phyloP scores from a whole-genome alignment of 1,140 invertebrate species.

The Aphelinus certus region DNA sequence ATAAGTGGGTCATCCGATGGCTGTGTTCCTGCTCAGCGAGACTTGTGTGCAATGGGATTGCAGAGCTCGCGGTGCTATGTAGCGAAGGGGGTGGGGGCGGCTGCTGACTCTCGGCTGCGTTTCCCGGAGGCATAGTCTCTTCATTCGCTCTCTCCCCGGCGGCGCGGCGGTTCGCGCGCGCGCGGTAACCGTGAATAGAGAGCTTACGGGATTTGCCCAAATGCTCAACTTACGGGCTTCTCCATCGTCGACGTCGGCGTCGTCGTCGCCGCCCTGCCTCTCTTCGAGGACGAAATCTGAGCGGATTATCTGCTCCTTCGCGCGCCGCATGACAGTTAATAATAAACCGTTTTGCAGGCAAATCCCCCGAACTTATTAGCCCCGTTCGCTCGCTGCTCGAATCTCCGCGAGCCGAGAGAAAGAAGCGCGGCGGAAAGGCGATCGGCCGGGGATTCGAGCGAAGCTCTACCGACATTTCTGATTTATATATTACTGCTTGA shows the following conservation, averaged over 20 bases:
- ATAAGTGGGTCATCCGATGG: slow-evolving; percentile 40
- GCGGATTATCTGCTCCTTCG: slow-evolving; percentile 29
- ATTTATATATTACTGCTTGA: too few species aligned
- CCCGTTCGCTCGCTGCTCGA: background rate
- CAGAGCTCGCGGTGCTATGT: slow-evolving; percentile 3
- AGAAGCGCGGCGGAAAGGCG: background rate
- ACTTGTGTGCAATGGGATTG: slow-evolving; percentile 12
- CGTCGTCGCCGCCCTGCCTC: background rate
- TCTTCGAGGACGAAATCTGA: slow-evolving; percentile 16
- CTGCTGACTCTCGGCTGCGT: background rate
- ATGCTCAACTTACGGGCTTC: slow-evolving; percentile 38
- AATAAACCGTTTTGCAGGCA: slow-evolving; percentile 30
- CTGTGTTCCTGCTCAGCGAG: slow-evolving; percentile 3
- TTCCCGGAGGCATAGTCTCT: slow-evolving; percentile 16
- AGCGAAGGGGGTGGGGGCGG: background rate
- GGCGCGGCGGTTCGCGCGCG: background rate
- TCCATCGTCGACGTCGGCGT: background rate
- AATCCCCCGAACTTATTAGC: slow-evolving; percentile 5
- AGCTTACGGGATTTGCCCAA: slow-evolving; percentile 44
- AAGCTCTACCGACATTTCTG: too few species aligned
- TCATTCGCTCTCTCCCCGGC: background rate
- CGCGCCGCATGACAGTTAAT: slow-evolving; percentile 22
- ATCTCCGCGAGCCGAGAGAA: background rate
- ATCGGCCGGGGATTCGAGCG: background rate
- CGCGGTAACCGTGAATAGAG: slow-evolving; percentile 36